Conservation (phyloP, 2,888 invertebrate species). For the Drosophila mimica region DNA sequence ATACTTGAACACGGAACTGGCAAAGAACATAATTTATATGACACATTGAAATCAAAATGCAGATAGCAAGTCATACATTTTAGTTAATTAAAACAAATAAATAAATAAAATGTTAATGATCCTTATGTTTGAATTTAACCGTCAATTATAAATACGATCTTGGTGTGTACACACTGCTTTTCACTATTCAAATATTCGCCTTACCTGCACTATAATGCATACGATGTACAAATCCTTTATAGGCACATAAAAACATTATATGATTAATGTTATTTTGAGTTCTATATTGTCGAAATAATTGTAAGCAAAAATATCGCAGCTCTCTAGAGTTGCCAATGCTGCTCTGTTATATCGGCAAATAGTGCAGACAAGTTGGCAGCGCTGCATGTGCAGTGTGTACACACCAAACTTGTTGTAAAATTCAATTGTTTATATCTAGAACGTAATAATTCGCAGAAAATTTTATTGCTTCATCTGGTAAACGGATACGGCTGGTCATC, state of each 20-base stretch:
- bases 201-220: background rate
- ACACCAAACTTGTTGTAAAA: constrained; percentile 24
- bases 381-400: constrained; percentile 38
- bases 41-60: background rate
- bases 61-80: background rate
- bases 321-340: background rate
- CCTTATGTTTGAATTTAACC: constrained; percentile 2
- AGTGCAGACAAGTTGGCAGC: constrained; percentile 38
- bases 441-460: constrained; percentile 63
- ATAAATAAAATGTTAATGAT: background rate
- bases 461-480: constrained; percentile 21
- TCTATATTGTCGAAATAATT: background rate
- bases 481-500: constrained; percentile 22
- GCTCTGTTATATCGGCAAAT: background rate
- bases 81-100: background rate
- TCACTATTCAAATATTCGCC: background rate
- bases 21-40: background rate
- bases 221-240: no score
- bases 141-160: background rate
- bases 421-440: constrained; percentile 67
- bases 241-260: background rate
- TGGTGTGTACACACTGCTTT: background rate
- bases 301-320: background rate
- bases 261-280: background rate
- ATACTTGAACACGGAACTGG: constrained; percentile 8